Percentiles rank a stretch among this genome's conserved stretches.
Evolutionary conservation across 1,140 invertebrate species (phyloP).

Genomic region (Drosophila equinoxialis): DNA sequence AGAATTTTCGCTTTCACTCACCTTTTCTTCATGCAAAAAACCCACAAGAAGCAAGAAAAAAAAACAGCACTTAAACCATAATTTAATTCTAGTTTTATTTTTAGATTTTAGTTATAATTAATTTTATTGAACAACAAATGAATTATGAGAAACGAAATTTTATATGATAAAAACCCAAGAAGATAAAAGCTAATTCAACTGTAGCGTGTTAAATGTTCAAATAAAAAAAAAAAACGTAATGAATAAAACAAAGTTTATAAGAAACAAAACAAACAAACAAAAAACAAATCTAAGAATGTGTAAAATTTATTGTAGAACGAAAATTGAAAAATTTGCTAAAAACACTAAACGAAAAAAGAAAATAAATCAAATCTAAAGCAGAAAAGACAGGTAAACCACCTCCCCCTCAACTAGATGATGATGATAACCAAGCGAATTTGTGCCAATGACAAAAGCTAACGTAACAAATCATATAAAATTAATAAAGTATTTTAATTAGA

Average conservation of each 20-base stretch:
- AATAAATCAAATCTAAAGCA: constrained; percentile 10
- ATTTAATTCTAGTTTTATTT: constrained; percentile 58
- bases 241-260: constrained; percentile 62
- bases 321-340: constrained; percentile 16
- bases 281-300: constrained; percentile 56
- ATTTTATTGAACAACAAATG: constrained; percentile 44
- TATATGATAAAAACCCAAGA: constrained; percentile 61
- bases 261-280: constrained; percentile 55
- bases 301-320: constrained; percentile 64
- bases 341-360: constrained; percentile 11
- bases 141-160: constrained; percentile 59
- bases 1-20: background rate
- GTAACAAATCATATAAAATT: constrained; percentile 8
- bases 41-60: constrained; percentile 8
- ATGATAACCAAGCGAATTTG: constrained; percentile 59
- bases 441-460: constrained; percentile 61
- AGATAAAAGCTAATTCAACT: constrained; percentile 46
- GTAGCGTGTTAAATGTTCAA: constrained; percentile 75
- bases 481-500: constrained; percentile 34
- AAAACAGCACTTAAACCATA: constrained; percentile 28
- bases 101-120: constrained; percentile 66
- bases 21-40: background rate
- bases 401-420: constrained; percentile 15
- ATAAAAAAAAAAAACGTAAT: constrained; percentile 30
- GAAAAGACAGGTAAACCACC: constrained; percentile 13